Evolutionary conservation across 2,113 vertebrate species (phyloP).

Genomic region (Chaetodon auriga): DNA sequence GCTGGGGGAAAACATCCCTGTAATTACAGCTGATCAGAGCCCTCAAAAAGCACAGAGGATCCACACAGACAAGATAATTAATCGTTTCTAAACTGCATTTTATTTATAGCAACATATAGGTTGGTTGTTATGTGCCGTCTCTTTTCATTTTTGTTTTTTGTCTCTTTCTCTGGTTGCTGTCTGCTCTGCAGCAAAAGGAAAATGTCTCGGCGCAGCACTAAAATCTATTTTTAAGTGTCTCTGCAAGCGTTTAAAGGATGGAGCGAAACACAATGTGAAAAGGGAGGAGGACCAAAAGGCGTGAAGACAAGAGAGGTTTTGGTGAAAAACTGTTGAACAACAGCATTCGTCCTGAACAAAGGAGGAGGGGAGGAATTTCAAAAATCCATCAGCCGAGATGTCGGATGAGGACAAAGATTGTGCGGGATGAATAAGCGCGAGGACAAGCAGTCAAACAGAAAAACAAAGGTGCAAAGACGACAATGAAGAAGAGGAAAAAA

Average conservation of each 20-base stretch:
- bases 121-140: conserved; percentile 2
- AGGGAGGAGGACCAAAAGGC: conserved; percentile 30
- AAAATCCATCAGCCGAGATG: conserved; percentile 63
- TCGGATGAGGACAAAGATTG: conserved; percentile 38
- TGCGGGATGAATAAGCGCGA: neutral
- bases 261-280: conserved; percentile 49
- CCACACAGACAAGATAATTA: conserved; percentile 55
- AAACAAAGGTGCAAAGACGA: conserved; percentile 12
- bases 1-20: conserved; percentile 50
- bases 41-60: conserved; percentile 31
- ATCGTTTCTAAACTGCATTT: conserved; percentile 46
- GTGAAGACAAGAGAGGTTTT: conserved; percentile 31
- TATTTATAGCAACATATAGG: conserved; percentile 17
- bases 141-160: conserved; percentile 16
- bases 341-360: conserved; percentile 40
- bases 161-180: neutral
- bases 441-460: neutral
- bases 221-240: conserved; percentile 65
- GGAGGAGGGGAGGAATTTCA: conserved; percentile 67
- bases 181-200: conserved; percentile 19
- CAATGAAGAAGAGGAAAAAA: neutral
- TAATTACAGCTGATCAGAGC: conserved; percentile 64
- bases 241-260: conserved; percentile 38
- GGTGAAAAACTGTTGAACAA: conserved; percentile 43
- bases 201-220: conserved; percentile 18